Conservation (phyloP, 2,113 vertebrate species). For the Todiramphus chloris region DNA sequence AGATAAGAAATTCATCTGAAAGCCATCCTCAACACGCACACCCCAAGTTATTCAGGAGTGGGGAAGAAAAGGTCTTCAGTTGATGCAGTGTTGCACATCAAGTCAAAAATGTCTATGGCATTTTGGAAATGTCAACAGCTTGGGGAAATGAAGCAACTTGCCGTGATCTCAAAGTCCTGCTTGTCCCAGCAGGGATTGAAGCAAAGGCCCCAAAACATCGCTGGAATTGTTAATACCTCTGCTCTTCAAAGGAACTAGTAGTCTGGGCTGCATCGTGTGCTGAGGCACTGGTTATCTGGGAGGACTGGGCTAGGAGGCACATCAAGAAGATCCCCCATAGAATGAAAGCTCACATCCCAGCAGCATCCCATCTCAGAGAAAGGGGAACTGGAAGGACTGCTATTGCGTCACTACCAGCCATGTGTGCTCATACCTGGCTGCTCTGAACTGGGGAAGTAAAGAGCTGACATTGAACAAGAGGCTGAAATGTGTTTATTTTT, state of each 20-base stretch:
- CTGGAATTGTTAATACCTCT: background rate
- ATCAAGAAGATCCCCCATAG: background rate
- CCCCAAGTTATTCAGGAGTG: background rate
- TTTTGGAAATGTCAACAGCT: conserved; percentile 42
- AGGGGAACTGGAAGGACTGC: background rate
- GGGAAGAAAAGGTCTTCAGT: background rate
- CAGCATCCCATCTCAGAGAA: background rate
- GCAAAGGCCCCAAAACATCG: background rate
- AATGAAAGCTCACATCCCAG: background rate
- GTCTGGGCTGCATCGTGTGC: background rate
- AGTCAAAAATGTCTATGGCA: background rate
- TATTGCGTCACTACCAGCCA: fast-evolving
- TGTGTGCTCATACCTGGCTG: background rate
- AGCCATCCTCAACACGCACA: background rate
- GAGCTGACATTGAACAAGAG: background rate
- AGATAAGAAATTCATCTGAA: background rate
- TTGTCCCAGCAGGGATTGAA: background rate
- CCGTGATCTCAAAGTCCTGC: background rate
- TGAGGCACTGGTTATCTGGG: background rate
- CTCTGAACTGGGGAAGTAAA: background rate
- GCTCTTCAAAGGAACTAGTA: background rate
- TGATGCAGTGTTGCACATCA: background rate
- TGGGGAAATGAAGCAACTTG: conserved; percentile 11
- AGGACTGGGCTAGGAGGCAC: background rate
- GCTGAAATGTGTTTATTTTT: background rate